These are phyloP conservation scores for Lucilia sericata DNA, from an alignment of 1,140 invertebrate genomes.

Conservation along the genomic window DNA sequence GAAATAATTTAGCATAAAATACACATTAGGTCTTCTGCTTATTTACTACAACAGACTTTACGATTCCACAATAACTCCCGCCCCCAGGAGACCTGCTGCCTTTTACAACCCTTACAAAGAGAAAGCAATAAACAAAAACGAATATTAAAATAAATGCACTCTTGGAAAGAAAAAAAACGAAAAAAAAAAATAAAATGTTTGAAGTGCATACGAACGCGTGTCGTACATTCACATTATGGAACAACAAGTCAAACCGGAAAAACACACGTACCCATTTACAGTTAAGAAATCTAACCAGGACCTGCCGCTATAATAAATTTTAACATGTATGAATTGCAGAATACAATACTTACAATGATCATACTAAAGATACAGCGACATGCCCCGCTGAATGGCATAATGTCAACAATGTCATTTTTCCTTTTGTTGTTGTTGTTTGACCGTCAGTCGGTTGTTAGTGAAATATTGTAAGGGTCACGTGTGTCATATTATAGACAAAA, in stretches of 20 bases:
- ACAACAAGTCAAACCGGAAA: slow-evolving; percentile 23
- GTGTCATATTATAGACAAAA: slow-evolving; percentile 25
- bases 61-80: not conserved
- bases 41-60: not conserved
- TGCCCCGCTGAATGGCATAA: not conserved
- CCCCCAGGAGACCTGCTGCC: slow-evolving; percentile 11
- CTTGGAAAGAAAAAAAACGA: too few relatives aligned
- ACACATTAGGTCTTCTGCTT: not conserved
- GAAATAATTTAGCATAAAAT: not conserved
- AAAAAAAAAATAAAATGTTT: not conserved
- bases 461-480: slow-evolving; percentile 6
- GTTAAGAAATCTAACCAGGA: slow-evolving; percentile 10
- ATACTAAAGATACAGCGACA: too few relatives aligned
- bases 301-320: slow-evolving; percentile 24
- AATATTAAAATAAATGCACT: not conserved
- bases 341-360: not conserved
- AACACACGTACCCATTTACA: slow-evolving; percentile 1
- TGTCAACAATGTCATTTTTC: slow-evolving; percentile 16
- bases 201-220: slow-evolving; percentile 16
- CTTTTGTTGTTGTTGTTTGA: slow-evolving; percentile 6
- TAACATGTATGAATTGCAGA: not conserved
- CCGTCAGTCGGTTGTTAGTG: not conserved
- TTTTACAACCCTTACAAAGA: not conserved
- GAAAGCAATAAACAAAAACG: not conserved
- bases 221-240: not conserved